Conservation (phyloP, 2,888 invertebrate species). For the Dasypogon diadema region DNA sequence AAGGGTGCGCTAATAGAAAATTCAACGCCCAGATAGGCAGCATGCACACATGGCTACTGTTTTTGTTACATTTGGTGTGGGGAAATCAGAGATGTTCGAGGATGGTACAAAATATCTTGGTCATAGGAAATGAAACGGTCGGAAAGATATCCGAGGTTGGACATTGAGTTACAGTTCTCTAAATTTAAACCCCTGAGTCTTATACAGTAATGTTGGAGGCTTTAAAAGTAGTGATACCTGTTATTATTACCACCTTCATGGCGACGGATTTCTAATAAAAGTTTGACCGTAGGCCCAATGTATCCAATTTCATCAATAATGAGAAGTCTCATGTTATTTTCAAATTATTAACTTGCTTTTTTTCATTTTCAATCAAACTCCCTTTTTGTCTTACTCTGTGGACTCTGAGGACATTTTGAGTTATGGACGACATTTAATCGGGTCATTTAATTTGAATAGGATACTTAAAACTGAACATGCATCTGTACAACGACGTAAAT, state of each 20-base stretch:
- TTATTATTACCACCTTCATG: not conserved
- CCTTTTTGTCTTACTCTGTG: not conserved
- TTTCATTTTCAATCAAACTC: not conserved
- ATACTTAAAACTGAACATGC: not conserved
- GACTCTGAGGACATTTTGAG: not conserved
- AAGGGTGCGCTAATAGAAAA: conserved; percentile 47
- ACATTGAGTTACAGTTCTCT: too few species aligned
- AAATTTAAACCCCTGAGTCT: too few species aligned
- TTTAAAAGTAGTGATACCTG: too few species aligned
- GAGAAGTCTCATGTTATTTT: not conserved
- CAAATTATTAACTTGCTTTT: not conserved
- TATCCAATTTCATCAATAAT: not conserved
- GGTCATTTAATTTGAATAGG: not conserved
- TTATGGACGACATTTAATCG: not conserved
- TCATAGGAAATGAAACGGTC: not conserved
- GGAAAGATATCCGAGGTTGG: not conserved
- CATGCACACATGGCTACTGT: conserved; percentile 17
- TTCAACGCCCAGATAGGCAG: conserved; percentile 28
- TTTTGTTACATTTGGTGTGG: conserved; percentile 5
- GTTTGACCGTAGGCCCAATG: not conserved
- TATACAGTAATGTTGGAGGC: too few species aligned
- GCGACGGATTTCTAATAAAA: not conserved
- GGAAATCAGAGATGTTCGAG: not conserved
- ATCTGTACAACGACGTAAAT: too few species aligned
- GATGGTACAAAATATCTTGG: not conserved